Evolutionary conservation across 2,888 invertebrate species (phyloP), one percentile per base, ranked within the genome.

Genomic region (Pherbina coryleti): DNA sequence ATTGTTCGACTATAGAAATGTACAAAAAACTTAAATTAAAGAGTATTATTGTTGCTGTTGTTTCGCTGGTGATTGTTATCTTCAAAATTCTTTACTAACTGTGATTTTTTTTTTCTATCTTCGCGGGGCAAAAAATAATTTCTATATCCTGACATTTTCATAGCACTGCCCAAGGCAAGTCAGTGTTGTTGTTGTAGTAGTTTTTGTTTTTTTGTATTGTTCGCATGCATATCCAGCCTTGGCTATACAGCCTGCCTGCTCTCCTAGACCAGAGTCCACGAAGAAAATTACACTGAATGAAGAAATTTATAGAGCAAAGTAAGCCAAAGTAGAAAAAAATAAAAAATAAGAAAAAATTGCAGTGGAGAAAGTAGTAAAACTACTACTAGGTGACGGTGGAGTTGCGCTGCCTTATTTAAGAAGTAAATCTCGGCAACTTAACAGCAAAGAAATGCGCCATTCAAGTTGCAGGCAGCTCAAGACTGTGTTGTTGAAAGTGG

Each of bases 41-140:
- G 22, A 62, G 60, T 28, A 8, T 11, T 11, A 28, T 37, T 17
- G 51, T 19, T 55, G 19, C 31, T 34, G 34, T 55, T 70, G 55
- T 25, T 55, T 17, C 19, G n/a, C 17, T 55, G 34, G 17, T 19
- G 60, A 49, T 62, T 73, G n/a, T 64, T 73, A 73, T 73, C 73
- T 73, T n/a, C 25, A 73, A 44, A 62, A 73, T 37, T 73, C 73
- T 73, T 73, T 62, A 73, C 22, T n/a, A 70, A 70, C 70, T 53
- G 31, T 17, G 22, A 53, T n/a, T 53, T 55, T 71, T 66, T 37
- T 14, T 51, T 53, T 14, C n/a, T n/a, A n/a, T n/a, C 17, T 11
- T 19, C 17, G 8, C 14, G 9, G 17, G 9, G 19, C 53, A 17
- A n/a, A 28, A 31, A 70, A 53, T 70, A 31, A 53, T 55, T 55